Evolutionary conservation across 2,888 invertebrate species (phyloP), one percentile per base, ranked within the genome.

Genomic region (Drosophila limbata): DNA sequence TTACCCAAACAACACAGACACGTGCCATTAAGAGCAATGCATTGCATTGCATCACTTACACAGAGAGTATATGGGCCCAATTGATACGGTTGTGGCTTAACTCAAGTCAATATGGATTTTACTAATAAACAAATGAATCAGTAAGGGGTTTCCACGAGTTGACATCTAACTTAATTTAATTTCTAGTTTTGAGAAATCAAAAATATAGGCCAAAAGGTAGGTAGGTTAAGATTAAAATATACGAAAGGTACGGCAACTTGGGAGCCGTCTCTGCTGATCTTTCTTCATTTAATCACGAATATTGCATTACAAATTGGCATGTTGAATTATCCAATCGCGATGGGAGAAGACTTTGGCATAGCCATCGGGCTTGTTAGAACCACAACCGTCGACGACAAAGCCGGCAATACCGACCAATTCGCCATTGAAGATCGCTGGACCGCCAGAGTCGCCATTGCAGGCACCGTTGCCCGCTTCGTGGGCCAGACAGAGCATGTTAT

Each of bases 401-500:
- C 88, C 89, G 19, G 90, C 89, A 57, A 91, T 63, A 21, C 91
- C 91, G 19, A 91, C 89, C 19, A 91, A 15, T 68, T 91, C 75
- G 0, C 73, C 73, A 11, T 88, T 77, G 15, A 76, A 85, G 4
- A 90, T 63, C 3, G 91, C 90, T 25, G 90, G 90, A 42, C 91
- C 91, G 19, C 91, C 91, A 8, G 89, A 91, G 63, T 91, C 91
- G 15, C 91, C 91, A 42, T 82, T 81, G 69, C 91, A 91, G 33
- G 88, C 90, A 13, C 91, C 91, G 69, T 90, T 81, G 45, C 68
- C 74, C 3, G 21, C 13, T 2, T 51, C 39, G 55, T 90, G 90
- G 8, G 75, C 84, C 69, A 90, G 66, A 10, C 90, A 90, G 4
- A 90, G 59, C 45, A 90, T 56, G 10, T 59, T 68, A 5, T 77